Evolutionary conservation across 2,888 invertebrate species (phyloP).

Genomic region (Epirrhoe tristata): DNA sequence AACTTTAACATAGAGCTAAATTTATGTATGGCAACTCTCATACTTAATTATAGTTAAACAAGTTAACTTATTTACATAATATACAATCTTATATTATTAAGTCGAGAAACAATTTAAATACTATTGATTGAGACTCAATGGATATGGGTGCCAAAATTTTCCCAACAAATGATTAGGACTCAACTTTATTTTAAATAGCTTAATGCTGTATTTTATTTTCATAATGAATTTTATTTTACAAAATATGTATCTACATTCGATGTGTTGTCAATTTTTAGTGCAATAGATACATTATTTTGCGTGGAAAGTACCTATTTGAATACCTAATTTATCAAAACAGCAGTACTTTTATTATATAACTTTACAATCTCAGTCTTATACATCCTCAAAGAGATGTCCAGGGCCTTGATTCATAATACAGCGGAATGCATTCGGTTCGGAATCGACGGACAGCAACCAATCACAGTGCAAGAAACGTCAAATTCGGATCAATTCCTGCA

Average conservation of each 20-base stretch:
- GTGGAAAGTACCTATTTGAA: neutral
- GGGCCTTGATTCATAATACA: too few relatives aligned
- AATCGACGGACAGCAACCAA: too few relatives aligned
- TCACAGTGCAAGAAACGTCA: too few relatives aligned
- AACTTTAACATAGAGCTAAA: conserved; percentile 45
- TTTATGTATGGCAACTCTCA: conserved; percentile 69
- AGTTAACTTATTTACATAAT: conserved; percentile 53
- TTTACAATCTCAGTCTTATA: conserved; percentile 71
- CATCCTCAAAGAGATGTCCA: conserved; percentile 60
- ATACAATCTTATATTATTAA: conserved; percentile 46
- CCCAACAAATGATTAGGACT: neutral
- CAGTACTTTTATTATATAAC: conserved; percentile 36
- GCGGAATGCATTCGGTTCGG: too few relatives aligned
- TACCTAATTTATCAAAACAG: neutral
- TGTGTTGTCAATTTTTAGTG: conserved; percentile 32
- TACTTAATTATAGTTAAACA: conserved; percentile 60
- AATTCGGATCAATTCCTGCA: too few relatives aligned
- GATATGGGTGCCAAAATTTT: neutral
- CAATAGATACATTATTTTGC: neutral
- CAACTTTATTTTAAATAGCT: neutral
- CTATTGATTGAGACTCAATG: conserved; percentile 19
- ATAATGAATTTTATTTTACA: conserved; percentile 12
- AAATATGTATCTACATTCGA: conserved; percentile 33
- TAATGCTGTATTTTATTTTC: neutral
- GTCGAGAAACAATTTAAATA: conserved; percentile 41